Conservation (phyloP, 2,797 vertebrate genomes). For the Anguilla obscura region DNA sequence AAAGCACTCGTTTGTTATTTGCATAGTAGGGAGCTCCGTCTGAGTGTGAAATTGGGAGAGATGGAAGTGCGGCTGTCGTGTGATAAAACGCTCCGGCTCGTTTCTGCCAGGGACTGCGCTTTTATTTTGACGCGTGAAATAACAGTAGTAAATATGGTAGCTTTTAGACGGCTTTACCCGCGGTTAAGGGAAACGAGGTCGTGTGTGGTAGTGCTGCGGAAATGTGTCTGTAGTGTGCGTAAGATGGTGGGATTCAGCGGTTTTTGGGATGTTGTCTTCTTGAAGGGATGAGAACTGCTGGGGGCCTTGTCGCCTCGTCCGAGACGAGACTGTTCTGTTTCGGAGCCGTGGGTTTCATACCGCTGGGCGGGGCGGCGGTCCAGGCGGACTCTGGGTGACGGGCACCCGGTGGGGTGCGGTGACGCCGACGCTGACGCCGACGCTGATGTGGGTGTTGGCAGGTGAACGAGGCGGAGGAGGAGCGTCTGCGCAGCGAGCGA, state of each 20-base stretch:
- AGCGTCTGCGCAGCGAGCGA: constrained; percentile 85
- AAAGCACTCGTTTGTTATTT: neutral
- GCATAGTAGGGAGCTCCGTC: neutral
- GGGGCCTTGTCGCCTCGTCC: neutral
- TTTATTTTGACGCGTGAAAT: constrained; percentile 8
- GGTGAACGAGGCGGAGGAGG: constrained; percentile 92
- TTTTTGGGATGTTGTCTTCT: neutral
- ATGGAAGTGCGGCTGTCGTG: neutral
- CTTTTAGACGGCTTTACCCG: neutral
- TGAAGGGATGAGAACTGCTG: neutral
- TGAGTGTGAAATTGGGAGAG: constrained; percentile 12
- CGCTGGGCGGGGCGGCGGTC: neutral
- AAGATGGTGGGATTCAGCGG: neutral
- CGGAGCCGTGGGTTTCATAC: neutral
- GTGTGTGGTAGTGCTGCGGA: neutral
- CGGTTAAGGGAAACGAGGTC: neutral
- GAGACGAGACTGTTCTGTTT: neutral
- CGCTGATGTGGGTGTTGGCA: constrained; percentile 47
- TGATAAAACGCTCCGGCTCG: neutral
- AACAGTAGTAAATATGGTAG: constrained; percentile 1
- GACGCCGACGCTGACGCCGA: neutral
- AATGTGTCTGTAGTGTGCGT: neutral
- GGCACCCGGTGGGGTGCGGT: too few relatives aligned
- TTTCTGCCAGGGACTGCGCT: neutral
- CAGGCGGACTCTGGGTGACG: neutral